These are phyloP conservation scores for Harpagus bidentatus DNA, from an alignment of 2,113 vertebrate genomes.

Conservation along the genomic window DNA sequence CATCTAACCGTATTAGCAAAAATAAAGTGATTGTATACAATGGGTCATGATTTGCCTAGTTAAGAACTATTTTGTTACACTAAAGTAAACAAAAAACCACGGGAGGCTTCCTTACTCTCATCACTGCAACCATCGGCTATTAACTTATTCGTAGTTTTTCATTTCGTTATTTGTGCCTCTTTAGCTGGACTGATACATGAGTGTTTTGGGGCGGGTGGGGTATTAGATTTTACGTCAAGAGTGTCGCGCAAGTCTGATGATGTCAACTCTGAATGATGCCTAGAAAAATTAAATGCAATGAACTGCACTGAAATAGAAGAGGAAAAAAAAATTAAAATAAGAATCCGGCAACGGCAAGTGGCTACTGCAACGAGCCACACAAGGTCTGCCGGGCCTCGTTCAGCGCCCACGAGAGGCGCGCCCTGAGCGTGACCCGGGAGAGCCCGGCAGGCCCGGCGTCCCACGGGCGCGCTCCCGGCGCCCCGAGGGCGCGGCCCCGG, in stretches of 20 bases:
- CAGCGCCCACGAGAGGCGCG: background rate
- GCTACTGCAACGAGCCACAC: background rate
- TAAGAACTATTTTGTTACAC: background rate
- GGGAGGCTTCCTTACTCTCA: background rate
- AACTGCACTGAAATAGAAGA: background rate
- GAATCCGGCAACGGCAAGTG: background rate
- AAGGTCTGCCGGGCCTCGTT: background rate
- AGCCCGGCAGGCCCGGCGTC: background rate
- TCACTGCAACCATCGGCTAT: accelerated
- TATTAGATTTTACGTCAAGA: background rate
- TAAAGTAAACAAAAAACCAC: background rate
- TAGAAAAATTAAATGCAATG: background rate
- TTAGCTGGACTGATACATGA: background rate
- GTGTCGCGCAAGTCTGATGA: accelerated
- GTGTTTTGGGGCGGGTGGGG: accelerated
- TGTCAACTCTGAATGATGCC: background rate
- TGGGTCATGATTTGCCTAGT: background rate
- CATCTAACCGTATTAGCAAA: background rate
- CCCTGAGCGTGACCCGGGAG: background rate
- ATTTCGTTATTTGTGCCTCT: background rate
- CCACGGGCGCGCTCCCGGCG: background rate
- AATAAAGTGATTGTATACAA: background rate
- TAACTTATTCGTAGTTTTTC: background rate
- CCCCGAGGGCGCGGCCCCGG: too few species aligned
- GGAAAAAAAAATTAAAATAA: background rate